A percentile compares a stretch with the other conserved stretches of the same genome.
Evolutionary conservation across 30 jellyfish, hydroid and myxozoan species (phyloP).

Genomic region (Aurelia aurita): DNA sequence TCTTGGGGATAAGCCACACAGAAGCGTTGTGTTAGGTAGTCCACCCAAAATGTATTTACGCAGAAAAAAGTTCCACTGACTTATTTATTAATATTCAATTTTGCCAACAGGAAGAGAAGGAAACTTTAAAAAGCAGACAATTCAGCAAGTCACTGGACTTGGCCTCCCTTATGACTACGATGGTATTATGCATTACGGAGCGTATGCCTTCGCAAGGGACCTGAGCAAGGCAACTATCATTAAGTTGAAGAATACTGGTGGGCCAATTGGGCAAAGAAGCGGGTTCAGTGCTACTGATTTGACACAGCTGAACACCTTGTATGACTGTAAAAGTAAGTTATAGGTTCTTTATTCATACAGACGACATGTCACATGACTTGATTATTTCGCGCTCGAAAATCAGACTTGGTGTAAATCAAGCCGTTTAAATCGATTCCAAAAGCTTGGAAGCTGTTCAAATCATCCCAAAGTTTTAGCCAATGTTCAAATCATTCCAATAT

Average conservation of each 20-base stretch:
- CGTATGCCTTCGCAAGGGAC: conserved; percentile 56
- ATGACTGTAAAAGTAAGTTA: conserved; percentile 51
- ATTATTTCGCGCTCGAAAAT: too few relatives aligned
- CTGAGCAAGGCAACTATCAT: conserved; percentile 36
- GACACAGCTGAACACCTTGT: conserved; percentile 47
- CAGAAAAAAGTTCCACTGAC: too few relatives aligned
- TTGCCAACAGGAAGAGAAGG: conserved; percentile 13
- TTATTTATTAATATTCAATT: not conserved
- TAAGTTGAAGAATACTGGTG: conserved; percentile 7
- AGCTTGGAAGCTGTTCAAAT: too few relatives aligned
- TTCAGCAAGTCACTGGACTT: conserved; percentile 11
- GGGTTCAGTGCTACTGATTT: conserved; percentile 54
- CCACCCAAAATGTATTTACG: too few relatives aligned
- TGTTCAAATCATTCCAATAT: too few relatives aligned
- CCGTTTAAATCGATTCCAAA: too few relatives aligned
- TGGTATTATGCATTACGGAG: conserved; percentile 70
- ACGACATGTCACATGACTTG: too few relatives aligned
- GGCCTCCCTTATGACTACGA: conserved; percentile 67
- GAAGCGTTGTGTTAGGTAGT: too few relatives aligned
- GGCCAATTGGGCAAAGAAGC: conserved; percentile 45
- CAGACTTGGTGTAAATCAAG: too few relatives aligned
- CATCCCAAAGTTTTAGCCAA: too few relatives aligned
- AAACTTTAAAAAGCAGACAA: conserved; percentile 15
- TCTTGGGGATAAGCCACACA: too few relatives aligned
- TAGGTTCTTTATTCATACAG: too few relatives aligned